Evolutionary conservation across 1,140 invertebrate species (phyloP).

Genomic region (Brachionus koreanus): DNA sequence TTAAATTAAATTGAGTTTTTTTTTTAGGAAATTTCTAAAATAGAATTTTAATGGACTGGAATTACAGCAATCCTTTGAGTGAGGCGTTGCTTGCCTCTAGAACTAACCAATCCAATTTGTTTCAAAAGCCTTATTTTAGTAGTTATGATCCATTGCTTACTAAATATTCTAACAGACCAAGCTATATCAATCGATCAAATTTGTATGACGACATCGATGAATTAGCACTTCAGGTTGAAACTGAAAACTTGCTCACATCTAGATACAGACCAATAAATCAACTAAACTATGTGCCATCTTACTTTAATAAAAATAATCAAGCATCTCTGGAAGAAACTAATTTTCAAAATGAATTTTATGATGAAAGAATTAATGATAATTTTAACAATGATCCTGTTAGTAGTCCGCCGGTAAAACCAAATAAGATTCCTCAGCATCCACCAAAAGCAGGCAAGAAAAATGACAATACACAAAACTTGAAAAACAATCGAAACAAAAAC

Average conservation of each 20-base stretch:
- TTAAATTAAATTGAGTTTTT: background rate
- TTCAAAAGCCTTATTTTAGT: constrained; percentile 1
- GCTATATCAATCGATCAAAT: background rate
- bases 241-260: constrained; percentile 25
- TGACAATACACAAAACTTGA: background rate
- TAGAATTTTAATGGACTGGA: constrained; percentile 24
- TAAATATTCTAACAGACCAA: background rate
- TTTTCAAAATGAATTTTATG: background rate
- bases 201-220: constrained; percentile 34
- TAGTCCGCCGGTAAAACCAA: background rate
- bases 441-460: constrained; percentile 5
- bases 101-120: background rate
- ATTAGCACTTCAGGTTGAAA: background rate
- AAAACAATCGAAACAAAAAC: background rate
- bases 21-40: background rate
- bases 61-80: constrained; percentile 37
- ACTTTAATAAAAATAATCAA: constrained; percentile 14
- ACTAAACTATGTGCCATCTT: constrained; percentile 19
- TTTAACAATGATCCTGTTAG: background rate
- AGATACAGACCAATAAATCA: constrained; percentile 25
- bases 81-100: constrained; percentile 19
- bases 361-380: background rate
- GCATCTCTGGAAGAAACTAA: background rate
- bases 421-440: background rate
- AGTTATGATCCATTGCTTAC: constrained; percentile 34